phyloP scores from a whole-genome alignment of 1,140 invertebrate genomes.

The Papilio glaucus region DNA sequence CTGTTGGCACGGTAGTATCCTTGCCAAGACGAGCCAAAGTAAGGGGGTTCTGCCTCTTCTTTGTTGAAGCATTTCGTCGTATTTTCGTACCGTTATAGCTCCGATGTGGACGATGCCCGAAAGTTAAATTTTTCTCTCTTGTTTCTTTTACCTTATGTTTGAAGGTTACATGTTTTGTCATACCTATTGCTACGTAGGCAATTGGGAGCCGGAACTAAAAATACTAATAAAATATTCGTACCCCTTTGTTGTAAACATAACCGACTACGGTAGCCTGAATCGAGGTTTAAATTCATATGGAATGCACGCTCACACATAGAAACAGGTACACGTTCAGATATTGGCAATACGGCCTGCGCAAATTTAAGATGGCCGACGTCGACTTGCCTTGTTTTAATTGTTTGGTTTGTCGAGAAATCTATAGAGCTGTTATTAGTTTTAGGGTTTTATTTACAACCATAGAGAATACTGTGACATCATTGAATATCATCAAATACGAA shows the following conservation, averaged over 20 bases:
- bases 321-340: constrained; percentile 68
- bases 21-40: no score
- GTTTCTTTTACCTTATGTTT: no score
- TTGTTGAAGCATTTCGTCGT: no score
- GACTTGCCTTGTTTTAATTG: constrained; percentile 80
- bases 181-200: not conserved
- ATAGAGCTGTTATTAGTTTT: constrained; percentile 49
- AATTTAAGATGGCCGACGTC: constrained; percentile 77
- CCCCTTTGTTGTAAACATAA: not conserved
- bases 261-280: not conserved
- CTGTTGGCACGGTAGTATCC: no score
- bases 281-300: constrained; percentile 50
- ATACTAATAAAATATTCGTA: not conserved
- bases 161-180: no score
- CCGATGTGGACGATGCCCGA: no score
- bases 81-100: no score
- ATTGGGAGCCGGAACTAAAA: not conserved
- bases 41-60: no score
- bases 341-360: constrained; percentile 72
- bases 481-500: no score
- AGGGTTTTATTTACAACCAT: no score
- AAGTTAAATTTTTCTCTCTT: not conserved
- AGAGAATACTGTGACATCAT: no score
- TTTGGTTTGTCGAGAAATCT: constrained; percentile 48
- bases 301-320: constrained; percentile 54